These are phyloP conservation scores for Tapera naevia DNA, from an alignment of 2,797 vertebrate genomes.

Conservation along the genomic window DNA sequence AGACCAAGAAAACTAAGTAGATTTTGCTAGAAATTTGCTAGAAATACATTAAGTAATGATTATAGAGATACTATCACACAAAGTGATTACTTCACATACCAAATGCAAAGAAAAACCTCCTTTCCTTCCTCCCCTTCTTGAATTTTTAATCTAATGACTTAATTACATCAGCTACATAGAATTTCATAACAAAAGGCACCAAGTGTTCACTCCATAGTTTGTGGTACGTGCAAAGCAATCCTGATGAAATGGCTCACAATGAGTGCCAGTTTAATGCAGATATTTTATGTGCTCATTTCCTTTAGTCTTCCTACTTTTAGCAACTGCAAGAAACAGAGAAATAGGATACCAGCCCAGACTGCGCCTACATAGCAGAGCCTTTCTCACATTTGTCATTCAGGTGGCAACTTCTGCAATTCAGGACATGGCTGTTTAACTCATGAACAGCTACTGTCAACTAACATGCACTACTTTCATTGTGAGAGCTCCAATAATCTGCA, in stretches of 20 bases:
- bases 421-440: not conserved
- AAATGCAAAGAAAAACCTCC: not conserved
- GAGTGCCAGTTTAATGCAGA: fast-evolving
- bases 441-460: not conserved
- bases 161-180: not conserved
- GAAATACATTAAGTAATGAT: not conserved
- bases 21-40: not conserved
- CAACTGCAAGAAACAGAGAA: not conserved
- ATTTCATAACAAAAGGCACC: not conserved
- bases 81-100: not conserved
- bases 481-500: not conserved
- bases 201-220: not conserved
- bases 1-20: not conserved
- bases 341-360: not conserved
- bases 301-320: not conserved
- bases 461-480: not conserved
- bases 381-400: not conserved
- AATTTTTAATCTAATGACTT: not conserved
- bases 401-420: not conserved
- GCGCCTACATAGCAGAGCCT: not conserved
- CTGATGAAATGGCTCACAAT: not conserved
- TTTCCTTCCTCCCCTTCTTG: fast-evolving
- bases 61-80: not conserved
- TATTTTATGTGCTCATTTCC: not conserved
- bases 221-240: not conserved